A percentile compares a stretch with the other conserved stretches of the same genome.
These are phyloP conservation scores for Microctenopoma lineatum DNA, from an alignment of 2,797 vertebrate species.

Conservation along the genomic window DNA sequence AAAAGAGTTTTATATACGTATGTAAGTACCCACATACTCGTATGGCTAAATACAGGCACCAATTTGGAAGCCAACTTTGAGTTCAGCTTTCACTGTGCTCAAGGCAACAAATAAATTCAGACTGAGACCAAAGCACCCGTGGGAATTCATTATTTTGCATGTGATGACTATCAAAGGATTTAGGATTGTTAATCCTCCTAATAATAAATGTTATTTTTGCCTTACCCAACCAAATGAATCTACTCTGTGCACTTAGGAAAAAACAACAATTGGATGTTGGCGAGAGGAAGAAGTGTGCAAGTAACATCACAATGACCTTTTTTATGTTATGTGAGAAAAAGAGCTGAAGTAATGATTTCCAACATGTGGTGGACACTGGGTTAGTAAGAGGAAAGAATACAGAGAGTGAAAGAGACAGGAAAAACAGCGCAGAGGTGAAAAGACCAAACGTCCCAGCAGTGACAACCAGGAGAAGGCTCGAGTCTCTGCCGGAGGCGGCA, in stretches of 20 bases:
- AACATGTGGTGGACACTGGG: slow-evolving; percentile 38
- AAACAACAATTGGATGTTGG: slow-evolving; percentile 39
- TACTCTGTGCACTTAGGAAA: slow-evolving; percentile 45
- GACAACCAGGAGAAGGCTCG: slow-evolving; percentile 64
- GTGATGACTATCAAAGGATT: background rate
- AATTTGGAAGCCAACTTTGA: slow-evolving; percentile 45
- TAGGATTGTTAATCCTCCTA: too few species aligned
- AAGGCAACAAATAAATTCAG: slow-evolving; percentile 32
- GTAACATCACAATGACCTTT: slow-evolving; percentile 49
- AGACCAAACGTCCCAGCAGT: slow-evolving; percentile 78
- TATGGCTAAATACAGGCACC: slow-evolving; percentile 67
- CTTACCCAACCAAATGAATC: slow-evolving; percentile 39
- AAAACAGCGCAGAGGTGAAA: slow-evolving; percentile 49
- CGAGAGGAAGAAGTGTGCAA: slow-evolving; percentile 47
- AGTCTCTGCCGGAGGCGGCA: slow-evolving; percentile 70
- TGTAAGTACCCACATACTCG: background rate
- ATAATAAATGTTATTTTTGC: too few species aligned
- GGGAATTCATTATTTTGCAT: slow-evolving; percentile 10
- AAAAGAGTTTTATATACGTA: background rate
- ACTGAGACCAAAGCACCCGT: slow-evolving; percentile 37
- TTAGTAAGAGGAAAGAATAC: slow-evolving; percentile 64
- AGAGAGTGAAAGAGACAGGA: slow-evolving; percentile 37
- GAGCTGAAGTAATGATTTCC: slow-evolving; percentile 39
- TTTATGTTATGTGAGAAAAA: slow-evolving; percentile 43
- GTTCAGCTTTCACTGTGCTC: slow-evolving; percentile 35